Conservation (phyloP, 2,888 invertebrate genomes). For the Apeira syringaria region DNA sequence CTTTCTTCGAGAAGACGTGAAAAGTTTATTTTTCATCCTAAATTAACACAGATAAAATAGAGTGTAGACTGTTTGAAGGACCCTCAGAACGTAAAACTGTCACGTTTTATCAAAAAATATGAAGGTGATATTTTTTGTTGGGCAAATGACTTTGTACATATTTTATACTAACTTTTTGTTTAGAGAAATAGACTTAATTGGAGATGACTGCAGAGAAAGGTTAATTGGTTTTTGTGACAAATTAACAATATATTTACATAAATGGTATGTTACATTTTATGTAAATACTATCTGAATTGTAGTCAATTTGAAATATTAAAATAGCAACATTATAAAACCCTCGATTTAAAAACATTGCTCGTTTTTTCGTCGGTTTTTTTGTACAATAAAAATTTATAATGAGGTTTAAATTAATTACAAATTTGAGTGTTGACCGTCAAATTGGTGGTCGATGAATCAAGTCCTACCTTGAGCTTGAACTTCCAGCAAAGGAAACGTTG, state of each 20-base stretch:
- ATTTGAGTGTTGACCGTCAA: too few relatives aligned
- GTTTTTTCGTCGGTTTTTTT: too few relatives aligned
- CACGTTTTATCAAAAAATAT: constrained; percentile 27
- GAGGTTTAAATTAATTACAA: too few relatives aligned
- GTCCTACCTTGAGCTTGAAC: too few relatives aligned
- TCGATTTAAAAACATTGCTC: too few relatives aligned
- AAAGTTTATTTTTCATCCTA: constrained; percentile 13
- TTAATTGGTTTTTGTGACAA: not conserved
- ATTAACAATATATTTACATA: not conserved
- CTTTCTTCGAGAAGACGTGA: constrained; percentile 2
- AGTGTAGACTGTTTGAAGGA: constrained; percentile 22
- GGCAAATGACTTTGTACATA: constrained; percentile 9
- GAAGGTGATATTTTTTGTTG: constrained; percentile 22
- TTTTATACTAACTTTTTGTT: constrained; percentile 13
- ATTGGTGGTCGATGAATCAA: too few relatives aligned
- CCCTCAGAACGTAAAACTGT: constrained; percentile 19
- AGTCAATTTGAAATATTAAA: not conserved
- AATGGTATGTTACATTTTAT: not conserved
- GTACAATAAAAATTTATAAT: too few relatives aligned
- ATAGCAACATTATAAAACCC: too few relatives aligned
- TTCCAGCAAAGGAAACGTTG: too few relatives aligned
- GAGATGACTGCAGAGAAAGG: not conserved
- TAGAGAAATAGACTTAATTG: not conserved
- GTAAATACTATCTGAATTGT: not conserved
- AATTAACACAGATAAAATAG: constrained; percentile 23